Evolutionary conservation across 2,113 vertebrate species (phyloP).

Genomic region (Dicrurus megarhynchus): DNA sequence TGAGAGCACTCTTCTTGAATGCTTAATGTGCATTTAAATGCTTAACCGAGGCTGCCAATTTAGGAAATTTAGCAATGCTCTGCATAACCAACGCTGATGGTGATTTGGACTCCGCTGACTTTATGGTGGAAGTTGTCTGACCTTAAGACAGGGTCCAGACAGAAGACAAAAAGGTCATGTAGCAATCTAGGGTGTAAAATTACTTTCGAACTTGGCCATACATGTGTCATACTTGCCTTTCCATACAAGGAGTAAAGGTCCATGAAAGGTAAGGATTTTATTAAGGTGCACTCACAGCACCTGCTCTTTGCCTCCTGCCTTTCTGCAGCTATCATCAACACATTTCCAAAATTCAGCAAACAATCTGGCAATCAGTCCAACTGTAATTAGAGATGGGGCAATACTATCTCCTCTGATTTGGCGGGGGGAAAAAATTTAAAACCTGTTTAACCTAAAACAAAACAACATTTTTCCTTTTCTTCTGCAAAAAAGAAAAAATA

Average conservation of each 20-base stretch:
- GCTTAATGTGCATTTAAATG: neutral
- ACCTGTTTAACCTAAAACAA: neutral
- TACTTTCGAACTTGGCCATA: neutral
- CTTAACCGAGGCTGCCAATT: neutral
- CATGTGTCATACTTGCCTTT: neutral
- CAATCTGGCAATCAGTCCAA: neutral
- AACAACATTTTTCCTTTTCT: neutral
- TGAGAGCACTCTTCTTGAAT: neutral
- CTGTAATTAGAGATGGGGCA: neutral
- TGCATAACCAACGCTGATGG: neutral
- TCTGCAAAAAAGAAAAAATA: neutral
- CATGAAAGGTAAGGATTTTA: neutral
- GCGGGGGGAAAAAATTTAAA: accelerated
- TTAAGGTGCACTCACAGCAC: neutral
- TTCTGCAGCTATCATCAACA: neutral
- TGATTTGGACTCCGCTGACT: neutral
- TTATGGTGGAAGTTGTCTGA: neutral
- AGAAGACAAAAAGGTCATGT: neutral
- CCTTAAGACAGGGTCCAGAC: neutral
- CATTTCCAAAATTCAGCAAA: neutral
- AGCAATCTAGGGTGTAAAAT: neutral
- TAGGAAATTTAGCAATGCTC: neutral
- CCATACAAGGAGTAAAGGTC: conserved; percentile 2
- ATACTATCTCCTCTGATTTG: neutral
- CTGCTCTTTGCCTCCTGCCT: neutral